Conservation (phyloP, 2,113 vertebrate genomes). For the Psittacula cyanocephala region DNA sequence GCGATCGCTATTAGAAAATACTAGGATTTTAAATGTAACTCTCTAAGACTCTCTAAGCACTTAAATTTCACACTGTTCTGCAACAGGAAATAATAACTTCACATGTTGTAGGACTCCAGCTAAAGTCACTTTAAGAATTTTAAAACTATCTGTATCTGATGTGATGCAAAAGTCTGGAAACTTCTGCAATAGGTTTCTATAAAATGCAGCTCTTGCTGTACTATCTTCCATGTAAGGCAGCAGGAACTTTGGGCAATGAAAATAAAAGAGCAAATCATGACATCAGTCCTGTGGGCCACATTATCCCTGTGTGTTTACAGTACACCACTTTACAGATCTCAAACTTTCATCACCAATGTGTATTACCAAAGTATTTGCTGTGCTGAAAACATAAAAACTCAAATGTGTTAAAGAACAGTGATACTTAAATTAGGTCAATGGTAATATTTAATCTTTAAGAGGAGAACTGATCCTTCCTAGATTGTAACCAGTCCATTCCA, state of each 20-base stretch:
- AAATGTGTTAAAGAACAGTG: background rate
- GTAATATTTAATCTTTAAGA: background rate
- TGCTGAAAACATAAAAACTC: background rate
- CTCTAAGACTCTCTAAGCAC: background rate
- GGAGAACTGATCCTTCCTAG: background rate
- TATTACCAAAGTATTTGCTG: background rate
- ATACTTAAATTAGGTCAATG: background rate
- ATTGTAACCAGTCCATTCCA: background rate
- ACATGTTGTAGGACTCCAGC: background rate
- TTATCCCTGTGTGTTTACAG: background rate
- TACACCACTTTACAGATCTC: background rate
- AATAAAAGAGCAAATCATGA: background rate
- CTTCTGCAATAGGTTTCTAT: background rate
- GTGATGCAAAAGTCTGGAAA: background rate
- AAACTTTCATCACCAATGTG: background rate
- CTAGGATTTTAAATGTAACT: background rate
- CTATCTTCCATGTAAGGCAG: background rate
- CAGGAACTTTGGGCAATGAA: fast-evolving
- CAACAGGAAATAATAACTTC: background rate
- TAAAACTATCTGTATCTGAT: background rate
- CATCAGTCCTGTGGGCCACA: background rate
- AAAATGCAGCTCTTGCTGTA: background rate
- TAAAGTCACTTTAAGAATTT: background rate
- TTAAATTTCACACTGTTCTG: background rate
- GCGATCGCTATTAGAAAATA: background rate